Base-by-base conservation (phyloP, 2,888 invertebrate genomes). In the Oegoconia quadripuncta region DNA sequence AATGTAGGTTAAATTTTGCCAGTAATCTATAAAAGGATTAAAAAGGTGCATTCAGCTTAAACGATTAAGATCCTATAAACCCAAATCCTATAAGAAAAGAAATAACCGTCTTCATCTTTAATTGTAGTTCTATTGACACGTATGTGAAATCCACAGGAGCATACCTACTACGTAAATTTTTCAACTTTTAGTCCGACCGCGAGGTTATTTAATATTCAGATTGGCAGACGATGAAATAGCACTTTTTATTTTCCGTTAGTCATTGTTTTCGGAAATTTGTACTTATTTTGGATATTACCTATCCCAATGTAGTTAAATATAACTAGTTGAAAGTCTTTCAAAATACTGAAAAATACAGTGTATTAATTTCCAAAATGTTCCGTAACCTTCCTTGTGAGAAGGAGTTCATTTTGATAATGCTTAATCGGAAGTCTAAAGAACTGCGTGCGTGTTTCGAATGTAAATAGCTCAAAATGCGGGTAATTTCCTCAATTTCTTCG, bases 391-490 rank as follows among this genome's bases (percentile, higher is more conserved):
- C n/a, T 6, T 17, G 3, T 13, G 7, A 15, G 27, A 22, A 27
- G 14, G 22, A 27, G 11, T 25, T 32, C 32, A 25, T 39, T 39
- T 22, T 34, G 15, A 34, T 44, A 46, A 42, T 42, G 34, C 41
- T 42, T 37, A 29, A 41, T 41, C 28, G 34, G 36, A 44, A 28
- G 41, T 42, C 36, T 33, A 48, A 34, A 33, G 29, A 32, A 42
- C 15, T 37, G 37, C 46, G 33, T 33, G 25, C 36, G 33, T 33
- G 25, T 34, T 42, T 42, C 27, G 45, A 41, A 53, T 48, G 48
- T 31, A 44, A 49, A 48, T 42, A 32, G 41, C 31, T 18, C 18
- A 20, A 29, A 38, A 41, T 29, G 32, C 20, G 34, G 22, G 27
- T 13, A 37, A 28, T 18, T 13, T 8, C 13, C 22, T 26, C 15